Percentiles rank a stretch among this genome's conserved stretches.
phyloP scores from a whole-genome alignment of 2,888 invertebrate species.

The Suillia variegata region DNA sequence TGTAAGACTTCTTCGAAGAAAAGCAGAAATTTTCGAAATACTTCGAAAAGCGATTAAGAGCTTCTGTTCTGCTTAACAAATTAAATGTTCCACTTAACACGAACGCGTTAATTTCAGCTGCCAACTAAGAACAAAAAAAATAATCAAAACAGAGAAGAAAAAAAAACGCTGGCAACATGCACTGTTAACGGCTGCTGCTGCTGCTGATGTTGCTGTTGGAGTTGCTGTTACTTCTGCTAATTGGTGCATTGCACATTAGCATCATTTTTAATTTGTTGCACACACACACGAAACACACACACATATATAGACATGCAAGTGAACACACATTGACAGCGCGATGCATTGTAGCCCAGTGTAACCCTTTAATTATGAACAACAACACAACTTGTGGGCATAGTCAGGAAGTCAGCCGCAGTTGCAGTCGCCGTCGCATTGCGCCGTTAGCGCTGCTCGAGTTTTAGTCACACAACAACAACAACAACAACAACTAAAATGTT shows the following conservation, averaged over 20 bases:
- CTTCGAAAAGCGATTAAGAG: too few species aligned
- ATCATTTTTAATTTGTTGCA: not conserved
- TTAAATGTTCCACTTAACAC: not conserved
- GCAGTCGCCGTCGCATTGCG: too few species aligned
- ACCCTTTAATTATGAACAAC: not conserved
- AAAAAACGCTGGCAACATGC: too few species aligned
- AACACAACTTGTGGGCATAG: too few species aligned
- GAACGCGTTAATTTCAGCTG: not conserved
- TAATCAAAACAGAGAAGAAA: too few species aligned
- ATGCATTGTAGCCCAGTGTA: not conserved
- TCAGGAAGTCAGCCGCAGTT: constrained; percentile 4
- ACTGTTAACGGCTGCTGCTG: not conserved
- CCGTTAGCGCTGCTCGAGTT: not conserved
- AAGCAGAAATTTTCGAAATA: too few species aligned
- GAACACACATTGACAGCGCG: not conserved
- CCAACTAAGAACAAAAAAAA: too few species aligned
- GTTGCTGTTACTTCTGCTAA: not conserved
- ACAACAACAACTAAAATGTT: too few species aligned
- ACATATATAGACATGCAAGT: not conserved
- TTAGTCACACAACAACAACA: not conserved
- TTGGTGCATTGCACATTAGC: constrained; percentile 1
- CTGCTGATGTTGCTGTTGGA: not conserved
- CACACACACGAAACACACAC: not conserved
- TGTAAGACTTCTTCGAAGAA: too few species aligned
- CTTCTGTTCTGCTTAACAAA: too few species aligned